These are phyloP conservation scores for Lepus oiostolus DNA, from an alignment of 2,797 vertebrate genomes.

Conservation along the genomic window DNA sequence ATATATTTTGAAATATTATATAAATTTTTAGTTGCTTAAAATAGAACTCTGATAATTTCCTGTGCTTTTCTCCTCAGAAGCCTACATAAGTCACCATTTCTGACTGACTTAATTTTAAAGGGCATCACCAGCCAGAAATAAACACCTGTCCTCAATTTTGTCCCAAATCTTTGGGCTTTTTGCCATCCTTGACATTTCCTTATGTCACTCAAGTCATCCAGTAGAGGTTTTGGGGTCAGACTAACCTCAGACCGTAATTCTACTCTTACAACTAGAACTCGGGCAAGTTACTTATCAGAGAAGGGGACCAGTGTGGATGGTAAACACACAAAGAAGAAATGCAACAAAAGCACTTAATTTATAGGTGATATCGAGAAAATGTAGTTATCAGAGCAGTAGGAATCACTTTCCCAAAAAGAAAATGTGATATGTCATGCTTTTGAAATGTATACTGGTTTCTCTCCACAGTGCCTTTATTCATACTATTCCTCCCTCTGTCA, in stretches of 20 bases:
- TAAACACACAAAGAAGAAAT: background rate
- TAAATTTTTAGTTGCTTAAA: slow-evolving; percentile 32
- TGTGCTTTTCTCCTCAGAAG: slow-evolving; percentile 24
- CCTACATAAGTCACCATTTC: background rate
- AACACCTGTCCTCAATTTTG: slow-evolving; percentile 47
- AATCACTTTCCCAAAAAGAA: background rate
- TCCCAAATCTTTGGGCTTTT: slow-evolving; percentile 24
- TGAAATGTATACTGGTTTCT: background rate
- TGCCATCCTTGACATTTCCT: slow-evolving; percentile 3
- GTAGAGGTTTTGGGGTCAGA: slow-evolving; percentile 4
- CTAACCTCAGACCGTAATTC: background rate
- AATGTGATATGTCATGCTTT: background rate
- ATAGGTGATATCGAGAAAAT: background rate
- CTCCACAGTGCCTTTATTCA: background rate
- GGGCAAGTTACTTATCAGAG: background rate
- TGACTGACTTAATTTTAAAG: slow-evolving; percentile 44
- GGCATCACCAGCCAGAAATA: slow-evolving; percentile 46
- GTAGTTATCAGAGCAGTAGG: background rate
- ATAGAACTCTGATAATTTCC: background rate
- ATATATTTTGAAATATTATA: slow-evolving; percentile 16
- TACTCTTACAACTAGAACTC: background rate
- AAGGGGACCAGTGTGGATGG: background rate
- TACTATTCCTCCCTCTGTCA: background rate
- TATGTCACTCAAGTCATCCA: background rate
- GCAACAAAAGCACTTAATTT: background rate